phyloP scores from a whole-genome alignment of 1,140 invertebrate genomes.

The Acromyrmex heyeri region DNA sequence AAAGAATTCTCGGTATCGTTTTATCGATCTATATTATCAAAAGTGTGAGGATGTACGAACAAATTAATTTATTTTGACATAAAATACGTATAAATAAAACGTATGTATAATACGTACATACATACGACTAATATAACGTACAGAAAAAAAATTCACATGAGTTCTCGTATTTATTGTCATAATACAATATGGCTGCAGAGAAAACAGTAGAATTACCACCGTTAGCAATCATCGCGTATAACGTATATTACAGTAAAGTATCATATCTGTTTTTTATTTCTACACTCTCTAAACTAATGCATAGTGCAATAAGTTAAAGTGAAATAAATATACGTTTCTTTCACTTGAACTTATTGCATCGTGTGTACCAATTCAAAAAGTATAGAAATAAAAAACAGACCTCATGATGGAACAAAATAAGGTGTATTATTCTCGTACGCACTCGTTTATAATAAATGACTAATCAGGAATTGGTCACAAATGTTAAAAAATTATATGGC shows the following conservation, averaged over 20 bases:
- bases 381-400: no score
- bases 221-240: constrained; percentile 6
- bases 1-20: not conserved
- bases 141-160: not conserved
- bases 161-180: not conserved
- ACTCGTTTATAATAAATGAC: no score
- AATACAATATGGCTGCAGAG: not conserved
- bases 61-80: not conserved
- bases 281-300: no score
- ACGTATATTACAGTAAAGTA: not conserved
- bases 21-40: not conserved
- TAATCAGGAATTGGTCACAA: not conserved
- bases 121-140: not conserved
- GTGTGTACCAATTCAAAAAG: no score
- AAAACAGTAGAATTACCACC: not conserved
- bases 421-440: no score
- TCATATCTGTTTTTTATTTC: no score
- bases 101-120: not conserved
- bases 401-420: no score
- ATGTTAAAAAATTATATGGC: not conserved
- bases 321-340: no score
- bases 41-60: not conserved
- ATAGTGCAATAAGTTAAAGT: no score
- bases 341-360: no score
- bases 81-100: not conserved